These are phyloP conservation scores for Daphoenositta chrysoptera DNA, from an alignment of 2,113 vertebrate species.

Conservation along the genomic window DNA sequence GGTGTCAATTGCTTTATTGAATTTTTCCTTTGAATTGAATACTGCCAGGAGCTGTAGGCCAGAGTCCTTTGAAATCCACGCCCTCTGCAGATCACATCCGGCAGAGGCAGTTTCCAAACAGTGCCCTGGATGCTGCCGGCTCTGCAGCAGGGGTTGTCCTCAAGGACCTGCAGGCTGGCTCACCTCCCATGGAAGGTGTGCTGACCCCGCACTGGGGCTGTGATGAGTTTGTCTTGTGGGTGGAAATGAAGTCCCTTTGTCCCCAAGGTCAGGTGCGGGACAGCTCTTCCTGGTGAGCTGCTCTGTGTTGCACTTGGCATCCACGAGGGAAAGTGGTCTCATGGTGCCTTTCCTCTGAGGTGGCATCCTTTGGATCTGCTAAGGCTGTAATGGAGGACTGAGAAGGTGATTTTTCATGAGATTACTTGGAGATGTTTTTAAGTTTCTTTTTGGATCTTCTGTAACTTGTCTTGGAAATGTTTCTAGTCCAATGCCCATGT, in stretches of 20 bases:
- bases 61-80: background rate
- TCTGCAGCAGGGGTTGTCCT: background rate
- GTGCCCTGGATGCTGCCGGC: fast-evolving
- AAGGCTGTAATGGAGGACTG: background rate
- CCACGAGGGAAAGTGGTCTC: fast-evolving
- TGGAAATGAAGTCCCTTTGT: background rate
- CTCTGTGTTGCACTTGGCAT: background rate
- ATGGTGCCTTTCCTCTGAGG: background rate
- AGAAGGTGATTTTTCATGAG: background rate
- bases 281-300: background rate
- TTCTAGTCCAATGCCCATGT: background rate
- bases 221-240: fast-evolving
- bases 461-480: background rate
- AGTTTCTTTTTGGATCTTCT: background rate
- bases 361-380: background rate
- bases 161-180: background rate
- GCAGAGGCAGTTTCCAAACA: background rate
- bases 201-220: background rate
- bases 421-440: background rate
- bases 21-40: background rate
- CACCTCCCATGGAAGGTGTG: fast-evolving
- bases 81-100: fast-evolving
- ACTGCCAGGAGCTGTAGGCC: background rate
- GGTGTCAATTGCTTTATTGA: background rate
- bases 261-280: fast-evolving